Conservation (phyloP, 2,888 invertebrate species). For the Escarpia spicata region DNA sequence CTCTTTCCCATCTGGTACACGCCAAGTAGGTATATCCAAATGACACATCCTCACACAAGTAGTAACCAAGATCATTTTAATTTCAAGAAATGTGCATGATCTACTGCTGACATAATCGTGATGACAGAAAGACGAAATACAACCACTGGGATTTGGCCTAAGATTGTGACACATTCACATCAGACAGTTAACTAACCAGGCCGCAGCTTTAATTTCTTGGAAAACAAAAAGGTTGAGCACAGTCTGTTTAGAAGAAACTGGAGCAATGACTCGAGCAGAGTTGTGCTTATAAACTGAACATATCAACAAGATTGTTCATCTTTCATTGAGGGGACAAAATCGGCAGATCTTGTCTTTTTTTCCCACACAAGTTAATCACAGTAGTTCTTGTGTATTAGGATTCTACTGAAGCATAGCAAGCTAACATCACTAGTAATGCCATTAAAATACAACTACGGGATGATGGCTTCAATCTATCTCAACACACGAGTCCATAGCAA, state of each 20-base stretch:
- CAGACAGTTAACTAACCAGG: not conserved
- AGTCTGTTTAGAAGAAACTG: not conserved
- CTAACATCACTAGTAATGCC: not conserved
- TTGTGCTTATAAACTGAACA: not conserved
- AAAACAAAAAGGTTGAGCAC: not conserved
- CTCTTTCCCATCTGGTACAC: not conserved
- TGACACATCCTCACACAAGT: not conserved
- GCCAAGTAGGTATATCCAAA: not conserved
- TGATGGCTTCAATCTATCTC: not conserved
- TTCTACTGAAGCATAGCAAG: not conserved
- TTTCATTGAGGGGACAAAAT: not conserved
- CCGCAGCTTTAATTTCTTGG: not conserved
- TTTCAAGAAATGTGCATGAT: not conserved
- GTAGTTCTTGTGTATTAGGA: not conserved
- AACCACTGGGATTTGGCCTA: not conserved
- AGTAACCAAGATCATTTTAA: not conserved
- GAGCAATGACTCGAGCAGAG: not conserved
- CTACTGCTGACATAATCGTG: not conserved
- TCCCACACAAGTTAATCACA: too few species aligned
- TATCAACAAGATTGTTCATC: not conserved
- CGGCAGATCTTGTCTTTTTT: not conserved
- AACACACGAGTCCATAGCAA: not conserved
- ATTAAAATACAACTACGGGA: not conserved
- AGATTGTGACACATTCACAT: not conserved
- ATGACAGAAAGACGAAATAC: not conserved